phyloP scores from a whole-genome alignment of 2,113 vertebrate species.

The Motacilla tschutschensis region DNA sequence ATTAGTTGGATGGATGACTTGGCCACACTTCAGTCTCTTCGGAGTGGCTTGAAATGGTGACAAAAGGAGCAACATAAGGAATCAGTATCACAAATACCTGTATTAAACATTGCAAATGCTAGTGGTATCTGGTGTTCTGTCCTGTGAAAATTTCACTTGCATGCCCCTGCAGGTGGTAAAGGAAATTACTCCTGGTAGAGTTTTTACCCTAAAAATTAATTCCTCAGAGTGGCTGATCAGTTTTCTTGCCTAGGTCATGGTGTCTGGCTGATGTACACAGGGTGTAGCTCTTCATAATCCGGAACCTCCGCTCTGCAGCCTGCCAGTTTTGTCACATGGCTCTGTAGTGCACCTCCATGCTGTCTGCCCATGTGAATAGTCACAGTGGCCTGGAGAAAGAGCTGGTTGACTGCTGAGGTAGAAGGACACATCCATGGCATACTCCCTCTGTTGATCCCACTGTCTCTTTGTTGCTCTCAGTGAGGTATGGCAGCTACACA shows the following conservation, averaged over 20 bases:
- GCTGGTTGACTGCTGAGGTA: not conserved
- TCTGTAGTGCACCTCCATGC: not conserved
- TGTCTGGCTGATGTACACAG: not conserved
- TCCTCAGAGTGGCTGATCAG: not conserved
- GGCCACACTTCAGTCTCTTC: not conserved
- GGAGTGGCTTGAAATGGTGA: not conserved
- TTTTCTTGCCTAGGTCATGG: not conserved
- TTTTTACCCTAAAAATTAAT: not conserved
- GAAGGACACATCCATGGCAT: not conserved
- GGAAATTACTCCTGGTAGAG: not conserved
- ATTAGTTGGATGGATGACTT: not conserved
- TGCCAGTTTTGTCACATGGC: rapidly evolving
- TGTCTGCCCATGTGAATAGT: not conserved
- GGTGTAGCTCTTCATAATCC: not conserved
- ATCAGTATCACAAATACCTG: not conserved
- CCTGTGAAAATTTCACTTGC: not conserved
- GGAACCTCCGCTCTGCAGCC: not conserved
- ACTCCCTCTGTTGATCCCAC: not conserved
- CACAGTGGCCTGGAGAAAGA: not conserved
- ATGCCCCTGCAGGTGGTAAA: not conserved
- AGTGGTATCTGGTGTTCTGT: not conserved
- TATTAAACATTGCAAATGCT: not conserved
- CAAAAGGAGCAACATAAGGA: not conserved
- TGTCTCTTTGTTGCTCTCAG: not conserved
- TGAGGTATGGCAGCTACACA: not conserved